Base-by-base conservation (phyloP, 2,888 invertebrate species). In the Prostheceraeus crozeri region DNA sequence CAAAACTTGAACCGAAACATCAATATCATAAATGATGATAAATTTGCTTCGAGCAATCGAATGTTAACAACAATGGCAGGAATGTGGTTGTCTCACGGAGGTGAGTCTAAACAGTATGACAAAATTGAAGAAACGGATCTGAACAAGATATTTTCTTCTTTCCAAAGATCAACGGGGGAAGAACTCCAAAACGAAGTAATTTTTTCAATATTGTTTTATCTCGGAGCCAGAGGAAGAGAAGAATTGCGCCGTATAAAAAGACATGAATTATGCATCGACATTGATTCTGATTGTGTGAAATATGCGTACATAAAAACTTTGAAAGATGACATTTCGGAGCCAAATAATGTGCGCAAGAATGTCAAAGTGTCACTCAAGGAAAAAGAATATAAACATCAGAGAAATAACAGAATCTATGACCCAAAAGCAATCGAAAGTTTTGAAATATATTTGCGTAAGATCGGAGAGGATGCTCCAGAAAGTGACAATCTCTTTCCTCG, bases 211-310 rank as follows among this genome's bases (percentile, higher is more conserved):
- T 40, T 40, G 40, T 40, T 16, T 19, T 40, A 16, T 40, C 40
- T 40, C 19, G 40, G 40, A 40, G 40, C 40, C n/a, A 14, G 40
- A 40, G 40, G 40, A 16, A 14, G 40, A 16, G 40, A 40, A 19
- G 40, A 40, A 40, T 40, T 40, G 40, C 40, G 40, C n/a, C 40
- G 40, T 40, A 40, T 40, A 14, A 40, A 40, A 40, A 14, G 40
- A 40, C n/a, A 19, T 4, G n/a, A 40, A 16, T 14, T 40, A 19
- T 40, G 40, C 19, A 16, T 40, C 19, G 40, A 14, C n/a, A 16
- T 16, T 40, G 40, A 40, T 40, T 40, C 40, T 40, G 40, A 40
- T 40, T 14, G 40, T 14, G 19, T 16, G 19, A 40, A 40, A 40
- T 40, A 40, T 40, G 40, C 40, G n/a, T 40, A 40, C 19, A 40